phyloP scores from a whole-genome alignment of 2,113 vertebrate species.

The Neolamprologus longior region DNA sequence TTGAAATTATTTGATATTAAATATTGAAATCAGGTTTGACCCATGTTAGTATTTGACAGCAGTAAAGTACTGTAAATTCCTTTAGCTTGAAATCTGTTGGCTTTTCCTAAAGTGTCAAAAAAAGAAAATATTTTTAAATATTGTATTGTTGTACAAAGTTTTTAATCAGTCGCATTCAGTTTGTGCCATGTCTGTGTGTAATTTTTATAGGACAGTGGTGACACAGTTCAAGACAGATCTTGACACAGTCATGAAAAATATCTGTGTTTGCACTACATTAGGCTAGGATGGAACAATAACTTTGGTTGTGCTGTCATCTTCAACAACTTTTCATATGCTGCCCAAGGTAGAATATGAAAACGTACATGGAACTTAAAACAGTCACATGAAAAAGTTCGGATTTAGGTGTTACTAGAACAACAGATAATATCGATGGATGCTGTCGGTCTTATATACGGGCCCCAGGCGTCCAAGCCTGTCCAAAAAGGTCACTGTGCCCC shows the following conservation, averaged over 20 bases:
- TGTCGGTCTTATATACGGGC: background rate
- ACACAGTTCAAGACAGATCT: background rate
- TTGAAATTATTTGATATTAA: background rate
- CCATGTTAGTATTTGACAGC: background rate
- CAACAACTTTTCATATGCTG: background rate
- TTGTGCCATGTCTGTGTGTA: background rate
- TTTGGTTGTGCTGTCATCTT: background rate
- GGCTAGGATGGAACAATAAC: background rate
- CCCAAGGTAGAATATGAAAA: background rate
- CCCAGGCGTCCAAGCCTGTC: background rate
- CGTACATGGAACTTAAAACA: background rate
- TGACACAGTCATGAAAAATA: background rate
- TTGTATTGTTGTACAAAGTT: background rate
- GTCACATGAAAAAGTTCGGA: background rate
- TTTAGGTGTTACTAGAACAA: background rate
- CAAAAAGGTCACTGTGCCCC: background rate
- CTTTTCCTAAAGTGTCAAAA: background rate
- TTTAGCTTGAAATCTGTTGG: background rate
- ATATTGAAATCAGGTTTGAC: background rate
- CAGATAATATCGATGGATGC: background rate
- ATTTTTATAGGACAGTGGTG: background rate
- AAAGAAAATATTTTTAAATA: background rate
- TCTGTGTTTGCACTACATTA: background rate
- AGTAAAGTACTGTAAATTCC: background rate
- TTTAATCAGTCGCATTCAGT: background rate